Base-by-base conservation (phyloP, 1,140 invertebrate genomes). In the Trinorchestia longiramus region DNA sequence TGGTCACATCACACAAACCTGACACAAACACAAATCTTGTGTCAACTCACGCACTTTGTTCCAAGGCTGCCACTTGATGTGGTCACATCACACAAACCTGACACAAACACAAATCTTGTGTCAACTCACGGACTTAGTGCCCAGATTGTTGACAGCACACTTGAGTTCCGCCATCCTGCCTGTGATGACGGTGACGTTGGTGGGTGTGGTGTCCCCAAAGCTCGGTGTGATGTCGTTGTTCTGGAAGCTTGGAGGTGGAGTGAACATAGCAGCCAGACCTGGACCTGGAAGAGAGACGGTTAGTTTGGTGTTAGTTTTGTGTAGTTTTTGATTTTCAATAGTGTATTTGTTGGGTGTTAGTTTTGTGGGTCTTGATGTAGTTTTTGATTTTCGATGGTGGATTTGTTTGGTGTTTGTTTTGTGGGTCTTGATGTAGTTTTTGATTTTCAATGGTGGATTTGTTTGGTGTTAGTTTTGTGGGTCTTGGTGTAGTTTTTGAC, bases 101-200 rank as follows among this genome's bases (percentile, higher is more conserved):
- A 6, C 47, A 53, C 47, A 6, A 8, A 53, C 19, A 53, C 47
- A 53, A 6, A 53, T 19, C 47, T 8, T 11, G 36, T 36, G 28
- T 36, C 8, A 77, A 96, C 96, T 53, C 90, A 96, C 96, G 36
- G 96, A 96, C 62, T 96, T 96, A 0, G 96, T 96, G 3, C 96
- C 96, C 23, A 96, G 96, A 43, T 96, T 96, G 88, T 96, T 95
- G 45, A 96, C 96, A 19, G 96, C 96, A 44, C 96, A 96, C 62
- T 95, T 96, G 40, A 96, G 96, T 53, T 96, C 95, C 40, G 96
- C 96, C 43, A 95, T 95, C 91, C 96, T 96, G 47, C 90, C 96
- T 17, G 95, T 77, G 44, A 96, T 96, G 92, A 96, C 96, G 43
- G 96, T 96, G 43, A 96, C 96, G 95, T 96, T 96, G 96, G 96